Evolutionary conservation across 2,113 vertebrate species (phyloP).

Genomic region (Ia io): DNA sequence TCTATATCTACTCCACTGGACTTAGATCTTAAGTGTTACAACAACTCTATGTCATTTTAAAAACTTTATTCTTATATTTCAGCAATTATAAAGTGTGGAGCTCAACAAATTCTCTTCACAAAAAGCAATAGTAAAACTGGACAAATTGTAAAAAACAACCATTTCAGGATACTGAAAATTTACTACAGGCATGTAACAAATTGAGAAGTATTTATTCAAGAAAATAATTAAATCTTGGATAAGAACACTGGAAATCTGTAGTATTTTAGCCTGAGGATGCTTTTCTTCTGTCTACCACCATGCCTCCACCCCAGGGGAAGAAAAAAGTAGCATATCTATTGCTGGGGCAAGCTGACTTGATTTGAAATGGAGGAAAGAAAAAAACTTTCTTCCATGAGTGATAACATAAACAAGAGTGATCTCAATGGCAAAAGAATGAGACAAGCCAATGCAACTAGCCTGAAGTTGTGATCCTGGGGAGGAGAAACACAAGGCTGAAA

Average conservation of each 20-base stretch:
- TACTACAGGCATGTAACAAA: not conserved
- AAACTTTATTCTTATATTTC: not conserved
- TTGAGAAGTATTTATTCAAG: not conserved
- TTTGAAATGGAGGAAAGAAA: not conserved
- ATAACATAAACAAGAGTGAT: not conserved
- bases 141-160: not conserved
- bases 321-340: not conserved
- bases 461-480: not conserved
- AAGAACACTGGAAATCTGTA: not conserved
- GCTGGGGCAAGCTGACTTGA: not conserved
- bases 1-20: not conserved
- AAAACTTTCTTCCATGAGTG: not conserved
- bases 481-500: not conserved
- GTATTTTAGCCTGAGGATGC: not conserved
- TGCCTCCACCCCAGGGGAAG: not conserved
- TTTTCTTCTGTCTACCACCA: not conserved
- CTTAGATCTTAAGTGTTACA: not conserved
- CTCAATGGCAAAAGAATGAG: not conserved
- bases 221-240: not conserved
- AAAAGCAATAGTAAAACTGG: not conserved
- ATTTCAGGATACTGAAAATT: not conserved
- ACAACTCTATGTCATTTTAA: not conserved
- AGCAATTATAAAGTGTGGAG: not conserved
- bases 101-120: not conserved
- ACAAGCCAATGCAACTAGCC: not conserved